These are phyloP conservation scores for Xyliphius kryptos DNA, from an alignment of 2,113 vertebrate genomes.

Conservation along the genomic window DNA sequence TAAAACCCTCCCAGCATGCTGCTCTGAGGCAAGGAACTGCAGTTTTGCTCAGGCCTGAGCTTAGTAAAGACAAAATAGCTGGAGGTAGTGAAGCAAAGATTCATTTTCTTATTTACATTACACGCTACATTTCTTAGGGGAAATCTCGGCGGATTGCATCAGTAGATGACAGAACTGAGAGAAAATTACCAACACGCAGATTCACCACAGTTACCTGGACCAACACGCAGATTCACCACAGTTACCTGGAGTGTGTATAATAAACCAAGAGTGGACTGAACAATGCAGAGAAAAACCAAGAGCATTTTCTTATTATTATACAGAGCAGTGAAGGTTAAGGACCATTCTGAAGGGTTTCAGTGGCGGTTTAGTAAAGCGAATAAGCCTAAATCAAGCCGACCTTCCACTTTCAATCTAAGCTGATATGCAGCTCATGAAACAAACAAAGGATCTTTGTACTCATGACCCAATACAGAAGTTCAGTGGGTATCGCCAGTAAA, in stretches of 20 bases:
- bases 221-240: not conserved
- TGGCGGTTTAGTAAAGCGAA: not conserved
- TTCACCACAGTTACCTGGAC: too few relatives aligned
- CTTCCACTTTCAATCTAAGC: not conserved
- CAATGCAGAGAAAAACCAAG: too few relatives aligned
- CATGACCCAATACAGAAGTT: too few relatives aligned
- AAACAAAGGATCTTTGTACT: too few relatives aligned
- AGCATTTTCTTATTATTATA: not conserved
- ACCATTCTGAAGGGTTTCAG: not conserved
- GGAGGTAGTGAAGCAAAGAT: constrained; percentile 5
- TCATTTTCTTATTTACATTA: constrained; percentile 21
- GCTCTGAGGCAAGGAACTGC: constrained; percentile 17
- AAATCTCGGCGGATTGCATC: constrained; percentile 7
- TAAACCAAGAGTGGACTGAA: too few relatives aligned
- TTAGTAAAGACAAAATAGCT: not conserved
- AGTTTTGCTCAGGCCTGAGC: not conserved
- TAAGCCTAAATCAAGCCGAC: too few relatives aligned
- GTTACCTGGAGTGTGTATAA: too few relatives aligned
- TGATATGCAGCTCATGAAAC: too few relatives aligned
- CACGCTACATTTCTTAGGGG: constrained; percentile 18
- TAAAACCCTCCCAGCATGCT: constrained; percentile 29
- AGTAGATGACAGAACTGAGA: constrained; percentile 5
- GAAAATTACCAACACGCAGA: not conserved
- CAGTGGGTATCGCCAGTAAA: too few relatives aligned
- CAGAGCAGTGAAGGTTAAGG: not conserved